Conservation (phyloP, 2,888 invertebrate species). For the Stenotaenia linearis region DNA sequence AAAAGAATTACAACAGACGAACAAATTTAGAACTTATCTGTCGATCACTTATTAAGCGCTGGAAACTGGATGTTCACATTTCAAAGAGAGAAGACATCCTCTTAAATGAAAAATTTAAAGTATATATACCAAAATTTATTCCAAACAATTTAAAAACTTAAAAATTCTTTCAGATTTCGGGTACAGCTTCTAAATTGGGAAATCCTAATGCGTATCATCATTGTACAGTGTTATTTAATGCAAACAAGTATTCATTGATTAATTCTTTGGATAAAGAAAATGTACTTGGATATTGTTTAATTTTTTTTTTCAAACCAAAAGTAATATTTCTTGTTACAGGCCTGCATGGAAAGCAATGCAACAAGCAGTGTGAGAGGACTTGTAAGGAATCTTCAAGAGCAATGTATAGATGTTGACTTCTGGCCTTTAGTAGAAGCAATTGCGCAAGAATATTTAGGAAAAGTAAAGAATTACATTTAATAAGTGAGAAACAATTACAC, state of each 20-base stretch:
- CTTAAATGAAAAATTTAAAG: conserved; percentile 57
- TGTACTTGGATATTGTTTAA: background rate
- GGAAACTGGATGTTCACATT: conserved; percentile 68
- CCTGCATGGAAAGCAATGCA: conserved; percentile 75
- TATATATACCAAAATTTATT: conserved; percentile 35
- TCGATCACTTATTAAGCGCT: conserved; percentile 72
- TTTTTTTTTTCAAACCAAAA: conserved; percentile 26
- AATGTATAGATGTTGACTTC: conserved; percentile 64
- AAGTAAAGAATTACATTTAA: background rate
- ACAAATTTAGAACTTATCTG: conserved; percentile 83
- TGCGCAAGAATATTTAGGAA: conserved; percentile 63
- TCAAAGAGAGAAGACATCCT: conserved; percentile 82
- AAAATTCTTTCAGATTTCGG: conserved; percentile 67
- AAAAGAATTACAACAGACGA: conserved; percentile 73
- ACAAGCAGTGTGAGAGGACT: conserved; percentile 75
- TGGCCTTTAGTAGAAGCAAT: conserved; percentile 69
- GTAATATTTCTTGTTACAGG: conserved; percentile 54
- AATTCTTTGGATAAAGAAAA: conserved; percentile 39
- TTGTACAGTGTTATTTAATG: conserved; percentile 86
- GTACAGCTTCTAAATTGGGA: conserved; percentile 89
- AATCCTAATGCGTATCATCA: conserved; percentile 91
- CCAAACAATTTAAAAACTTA: background rate
- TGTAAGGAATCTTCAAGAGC: conserved; percentile 74
- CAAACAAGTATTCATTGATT: conserved; percentile 68
- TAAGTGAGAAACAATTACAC: too few relatives aligned